These are phyloP conservation scores for Hydrozoanthus gracilis DNA, from an alignment of 92 coral and sea anemone species.

Conservation along the genomic window DNA sequence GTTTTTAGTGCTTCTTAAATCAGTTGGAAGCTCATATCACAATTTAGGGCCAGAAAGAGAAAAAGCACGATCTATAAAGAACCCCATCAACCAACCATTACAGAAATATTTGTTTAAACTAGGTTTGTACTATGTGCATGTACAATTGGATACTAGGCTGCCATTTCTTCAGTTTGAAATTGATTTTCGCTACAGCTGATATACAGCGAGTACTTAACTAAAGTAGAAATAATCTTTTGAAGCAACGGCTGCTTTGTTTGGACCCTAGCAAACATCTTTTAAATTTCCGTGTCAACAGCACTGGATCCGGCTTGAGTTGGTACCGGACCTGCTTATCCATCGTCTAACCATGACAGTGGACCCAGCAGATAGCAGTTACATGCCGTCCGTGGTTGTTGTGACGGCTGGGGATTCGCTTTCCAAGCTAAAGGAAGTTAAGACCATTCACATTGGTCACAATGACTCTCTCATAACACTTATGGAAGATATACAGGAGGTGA, in stretches of 20 bases:
- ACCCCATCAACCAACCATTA: too few species aligned
- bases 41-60: too few species aligned
- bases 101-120: too few species aligned
- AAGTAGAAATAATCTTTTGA: too few species aligned
- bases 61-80: too few species aligned
- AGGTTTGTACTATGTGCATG: too few species aligned
- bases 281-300: slow-evolving; percentile 57
- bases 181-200: too few species aligned
- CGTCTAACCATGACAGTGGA: slow-evolving; percentile 91
- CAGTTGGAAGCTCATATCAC: too few species aligned
- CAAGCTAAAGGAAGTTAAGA: slow-evolving; percentile 85
- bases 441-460: slow-evolving; percentile 84
- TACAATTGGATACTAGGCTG: too few species aligned
- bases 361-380: slow-evolving; percentile 99
- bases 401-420: slow-evolving; percentile 83
- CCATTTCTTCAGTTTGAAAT: too few species aligned
- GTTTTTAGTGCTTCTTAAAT: too few species aligned
- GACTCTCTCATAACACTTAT: slow-evolving; percentile 83
- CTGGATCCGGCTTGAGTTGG: slow-evolving; percentile 94
- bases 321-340: slow-evolving; percentile 89
- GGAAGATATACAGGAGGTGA: slow-evolving; percentile 89
- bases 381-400: slow-evolving; percentile 94
- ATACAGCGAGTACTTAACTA: neutral
- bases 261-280: neutral
- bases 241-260: neutral